phyloP scores from a whole-genome alignment of 2,113 vertebrate genomes.

The Meles meles region DNA sequence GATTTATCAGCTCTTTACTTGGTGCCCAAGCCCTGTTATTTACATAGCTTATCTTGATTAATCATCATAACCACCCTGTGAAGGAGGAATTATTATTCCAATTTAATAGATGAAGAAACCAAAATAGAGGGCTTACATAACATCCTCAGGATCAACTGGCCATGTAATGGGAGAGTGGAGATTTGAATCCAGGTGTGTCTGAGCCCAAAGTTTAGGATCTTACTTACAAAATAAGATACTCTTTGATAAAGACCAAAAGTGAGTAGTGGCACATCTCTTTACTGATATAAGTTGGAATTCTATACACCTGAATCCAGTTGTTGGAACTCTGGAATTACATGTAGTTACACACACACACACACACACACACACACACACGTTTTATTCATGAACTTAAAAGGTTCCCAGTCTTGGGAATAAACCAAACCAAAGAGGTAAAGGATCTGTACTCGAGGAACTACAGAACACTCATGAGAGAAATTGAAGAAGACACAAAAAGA shows the following conservation, averaged over 20 bases:
- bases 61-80: not conserved
- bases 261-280: not conserved
- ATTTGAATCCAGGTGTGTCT: not conserved
- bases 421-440: too few relatives aligned
- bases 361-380: not conserved
- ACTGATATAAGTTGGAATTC: not conserved
- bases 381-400: constrained; percentile 42
- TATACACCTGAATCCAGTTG: not conserved
- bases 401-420: not conserved
- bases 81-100: not conserved
- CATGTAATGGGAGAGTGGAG: not conserved
- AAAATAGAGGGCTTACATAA: not conserved
- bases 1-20: not conserved
- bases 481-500: too few relatives aligned
- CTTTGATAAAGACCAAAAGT: constrained; percentile 18
- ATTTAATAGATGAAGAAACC: not conserved
- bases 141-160: not conserved
- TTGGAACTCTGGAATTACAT: not conserved
- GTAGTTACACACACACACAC: not conserved
- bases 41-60: not conserved
- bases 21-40: not conserved
- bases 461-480: too few relatives aligned
- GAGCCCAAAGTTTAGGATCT: not conserved
- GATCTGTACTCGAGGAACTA: too few relatives aligned
- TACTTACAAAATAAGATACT: not conserved